Evolutionary conservation across 2,888 invertebrate species (phyloP).

Genomic region (Patella pellucida): DNA sequence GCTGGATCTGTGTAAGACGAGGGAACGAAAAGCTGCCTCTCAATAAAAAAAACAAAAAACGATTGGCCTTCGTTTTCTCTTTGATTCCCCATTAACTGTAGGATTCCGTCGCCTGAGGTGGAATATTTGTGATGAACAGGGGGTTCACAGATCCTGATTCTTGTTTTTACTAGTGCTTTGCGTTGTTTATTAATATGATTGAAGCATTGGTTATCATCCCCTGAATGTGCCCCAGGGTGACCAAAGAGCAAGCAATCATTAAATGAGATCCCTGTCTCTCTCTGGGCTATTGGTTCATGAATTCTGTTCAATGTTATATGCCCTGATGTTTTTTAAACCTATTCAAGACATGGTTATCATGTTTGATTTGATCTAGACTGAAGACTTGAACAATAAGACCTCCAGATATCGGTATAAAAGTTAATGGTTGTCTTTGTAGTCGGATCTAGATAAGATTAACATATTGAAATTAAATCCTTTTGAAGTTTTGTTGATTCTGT

Average conservation of each 20-base stretch:
- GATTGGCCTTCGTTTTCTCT: not conserved
- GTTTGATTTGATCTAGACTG: too few relatives aligned
- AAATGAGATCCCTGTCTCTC: not conserved
- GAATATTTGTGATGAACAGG: not conserved
- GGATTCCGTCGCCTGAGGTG: not conserved
- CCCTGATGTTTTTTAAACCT: conserved; percentile 3
- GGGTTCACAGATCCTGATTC: not conserved
- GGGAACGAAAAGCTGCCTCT: not conserved
- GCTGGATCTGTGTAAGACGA: not conserved
- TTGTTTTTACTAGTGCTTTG: not conserved
- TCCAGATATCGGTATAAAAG: too few relatives aligned
- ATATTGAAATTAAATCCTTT: too few relatives aligned
- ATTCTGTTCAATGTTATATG: not conserved
- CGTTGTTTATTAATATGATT: not conserved
- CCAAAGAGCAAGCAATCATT: not conserved
- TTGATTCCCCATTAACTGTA: not conserved
- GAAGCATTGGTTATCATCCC: not conserved
- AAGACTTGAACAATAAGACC: too few relatives aligned
- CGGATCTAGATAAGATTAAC: too few relatives aligned
- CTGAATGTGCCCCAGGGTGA: conserved; percentile 1
- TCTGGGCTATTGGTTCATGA: conserved; percentile 1
- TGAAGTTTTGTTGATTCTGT: too few relatives aligned
- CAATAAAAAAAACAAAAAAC: not conserved
- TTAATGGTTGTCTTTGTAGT: too few relatives aligned
- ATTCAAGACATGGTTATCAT: not conserved